Conservation (phyloP, 2,888 invertebrate genomes). For the Anaspis maculata region DNA sequence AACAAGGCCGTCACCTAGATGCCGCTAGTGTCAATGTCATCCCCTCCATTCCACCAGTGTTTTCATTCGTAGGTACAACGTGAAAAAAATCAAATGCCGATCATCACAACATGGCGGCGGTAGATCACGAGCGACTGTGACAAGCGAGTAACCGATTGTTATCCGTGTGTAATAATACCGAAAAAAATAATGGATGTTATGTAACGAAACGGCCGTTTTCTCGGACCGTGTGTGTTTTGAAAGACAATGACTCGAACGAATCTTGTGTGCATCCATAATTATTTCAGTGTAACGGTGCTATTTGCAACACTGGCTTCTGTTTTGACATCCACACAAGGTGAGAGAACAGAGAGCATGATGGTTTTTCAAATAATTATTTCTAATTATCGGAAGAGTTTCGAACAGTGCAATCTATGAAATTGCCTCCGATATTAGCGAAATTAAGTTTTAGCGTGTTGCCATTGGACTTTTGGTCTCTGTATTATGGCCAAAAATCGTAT, state of each 20-base stretch:
- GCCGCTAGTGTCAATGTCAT: conserved; percentile 1
- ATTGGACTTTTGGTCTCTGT: no score
- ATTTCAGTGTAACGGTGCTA: conserved; percentile 13
- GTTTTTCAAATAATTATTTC: conserved; percentile 12
- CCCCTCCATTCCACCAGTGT: conserved; percentile 2
- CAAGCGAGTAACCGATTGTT: conserved; percentile 6
- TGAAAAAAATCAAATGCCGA: conserved; percentile 6
- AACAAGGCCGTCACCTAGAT: no score
- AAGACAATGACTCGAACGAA: conserved; percentile 13
- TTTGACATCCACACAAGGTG: conserved; percentile 15
- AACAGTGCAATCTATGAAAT: conserved; percentile 6
- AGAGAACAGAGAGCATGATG: conserved; percentile 12
- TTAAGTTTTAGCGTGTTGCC: no score
- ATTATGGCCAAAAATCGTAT: no score
- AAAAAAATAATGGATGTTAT: conserved; percentile 11
- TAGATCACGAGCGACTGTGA: conserved; percentile 8
- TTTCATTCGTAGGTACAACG: conserved; percentile 3
- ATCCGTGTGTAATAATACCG: conserved; percentile 9
- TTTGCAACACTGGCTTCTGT: conserved; percentile 14
- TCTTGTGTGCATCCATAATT: conserved; percentile 9
- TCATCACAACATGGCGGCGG: conserved; percentile 12
- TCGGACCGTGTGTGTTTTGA: conserved; percentile 7
- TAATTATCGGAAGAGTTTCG: conserved; percentile 2
- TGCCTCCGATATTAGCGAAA: conserved; percentile 3
- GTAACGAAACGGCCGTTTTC: conserved; percentile 11